These are phyloP conservation scores for Anableps anableps DNA, from an alignment of 2,797 vertebrate genomes.

Conservation along the genomic window DNA sequence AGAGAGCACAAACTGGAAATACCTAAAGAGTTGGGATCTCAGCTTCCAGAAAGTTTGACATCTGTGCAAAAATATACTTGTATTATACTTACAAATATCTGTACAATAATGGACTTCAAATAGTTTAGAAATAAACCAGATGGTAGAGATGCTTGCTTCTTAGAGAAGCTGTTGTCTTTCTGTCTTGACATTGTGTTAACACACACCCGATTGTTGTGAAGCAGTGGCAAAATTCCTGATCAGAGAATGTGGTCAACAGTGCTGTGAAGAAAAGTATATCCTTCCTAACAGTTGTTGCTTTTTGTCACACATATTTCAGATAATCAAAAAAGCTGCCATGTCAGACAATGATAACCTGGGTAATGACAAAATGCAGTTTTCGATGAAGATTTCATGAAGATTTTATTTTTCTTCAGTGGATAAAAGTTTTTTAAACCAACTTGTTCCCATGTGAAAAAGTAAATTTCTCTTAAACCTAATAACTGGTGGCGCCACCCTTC, in stretches of 20 bases:
- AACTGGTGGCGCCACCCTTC: background rate
- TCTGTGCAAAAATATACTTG: background rate
- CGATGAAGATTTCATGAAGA: too few species aligned
- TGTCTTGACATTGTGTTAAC: background rate
- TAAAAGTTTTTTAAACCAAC: background rate
- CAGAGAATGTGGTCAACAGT: background rate
- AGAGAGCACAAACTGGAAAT: background rate
- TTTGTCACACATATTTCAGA: too few species aligned
- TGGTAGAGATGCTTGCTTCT: background rate
- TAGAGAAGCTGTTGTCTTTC: background rate
- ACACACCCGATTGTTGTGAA: background rate
- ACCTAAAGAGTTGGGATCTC: background rate
- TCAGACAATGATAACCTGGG: too few species aligned
- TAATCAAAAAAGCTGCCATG: too few species aligned
- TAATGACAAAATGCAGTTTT: too few species aligned
- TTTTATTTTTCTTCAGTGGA: background rate
- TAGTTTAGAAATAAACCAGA: background rate
- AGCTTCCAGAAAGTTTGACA: background rate
- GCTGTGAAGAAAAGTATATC: background rate
- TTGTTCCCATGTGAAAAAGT: background rate
- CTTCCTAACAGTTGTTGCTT: too few species aligned
- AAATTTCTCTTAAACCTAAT: background rate
- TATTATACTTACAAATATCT: background rate
- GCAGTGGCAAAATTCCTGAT: background rate
- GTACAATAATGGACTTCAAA: background rate